phyloP scores from a whole-genome alignment of 2,113 vertebrate genomes.

The Bothrops jararaca region DNA sequence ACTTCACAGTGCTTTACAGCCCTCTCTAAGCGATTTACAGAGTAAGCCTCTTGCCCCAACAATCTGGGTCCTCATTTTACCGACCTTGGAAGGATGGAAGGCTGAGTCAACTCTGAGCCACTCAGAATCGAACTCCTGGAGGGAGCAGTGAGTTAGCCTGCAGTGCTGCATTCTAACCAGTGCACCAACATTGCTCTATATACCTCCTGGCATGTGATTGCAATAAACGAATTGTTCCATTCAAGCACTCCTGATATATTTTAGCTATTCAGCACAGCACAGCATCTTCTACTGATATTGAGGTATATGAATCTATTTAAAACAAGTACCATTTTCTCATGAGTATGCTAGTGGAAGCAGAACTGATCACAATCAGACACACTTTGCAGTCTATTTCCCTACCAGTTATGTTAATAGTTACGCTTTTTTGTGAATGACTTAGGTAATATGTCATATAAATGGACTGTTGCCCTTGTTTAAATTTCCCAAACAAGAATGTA shows the following conservation, averaged over 20 bases:
- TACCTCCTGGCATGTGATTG: conserved; percentile 19
- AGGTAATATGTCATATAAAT: not conserved
- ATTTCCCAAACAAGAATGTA: not conserved
- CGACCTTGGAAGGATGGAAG: too few relatives aligned
- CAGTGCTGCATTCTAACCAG: too few relatives aligned
- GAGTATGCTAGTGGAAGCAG: not conserved
- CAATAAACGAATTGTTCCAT: conserved; percentile 33
- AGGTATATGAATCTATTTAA: not conserved
- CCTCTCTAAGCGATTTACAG: too few relatives aligned
- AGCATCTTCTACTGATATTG: conserved; percentile 37
- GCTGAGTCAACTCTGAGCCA: too few relatives aligned
- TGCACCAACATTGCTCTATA: too few relatives aligned
- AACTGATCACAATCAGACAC: not conserved
- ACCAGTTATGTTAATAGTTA: not conserved
- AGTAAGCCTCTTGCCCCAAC: too few relatives aligned
- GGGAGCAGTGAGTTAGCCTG: too few relatives aligned
- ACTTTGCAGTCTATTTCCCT: not conserved
- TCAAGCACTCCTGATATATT: conserved; percentile 41
- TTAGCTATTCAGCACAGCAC: conserved; percentile 42
- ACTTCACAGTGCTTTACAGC: too few relatives aligned
- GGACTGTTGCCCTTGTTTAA: not conserved
- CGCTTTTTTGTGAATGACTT: not conserved
- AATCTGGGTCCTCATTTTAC: too few relatives aligned
- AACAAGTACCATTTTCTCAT: not conserved
- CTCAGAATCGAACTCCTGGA: too few relatives aligned